These are phyloP conservation scores for Ormyrus pomaceus DNA, from an alignment of 2,888 invertebrate genomes.

Conservation along the genomic window DNA sequence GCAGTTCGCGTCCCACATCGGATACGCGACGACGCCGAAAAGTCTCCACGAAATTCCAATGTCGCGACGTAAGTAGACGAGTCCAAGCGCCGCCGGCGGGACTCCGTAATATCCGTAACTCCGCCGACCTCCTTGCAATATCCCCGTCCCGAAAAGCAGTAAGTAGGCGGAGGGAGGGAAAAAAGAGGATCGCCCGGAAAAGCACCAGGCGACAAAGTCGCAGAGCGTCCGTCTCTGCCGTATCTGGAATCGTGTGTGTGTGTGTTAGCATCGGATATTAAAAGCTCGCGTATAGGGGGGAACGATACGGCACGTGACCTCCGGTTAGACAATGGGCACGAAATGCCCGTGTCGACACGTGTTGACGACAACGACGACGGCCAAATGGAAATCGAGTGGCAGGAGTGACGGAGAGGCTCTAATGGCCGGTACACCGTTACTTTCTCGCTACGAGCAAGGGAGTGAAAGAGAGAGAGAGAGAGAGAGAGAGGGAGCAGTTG, in stretches of 20 bases:
- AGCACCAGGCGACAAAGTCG: background rate
- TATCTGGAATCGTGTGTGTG: too few relatives aligned
- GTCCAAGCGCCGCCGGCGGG: conserved; percentile 7
- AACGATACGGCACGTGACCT: conserved; percentile 67
- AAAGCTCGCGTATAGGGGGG: conserved; percentile 54
- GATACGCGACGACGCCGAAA: conserved; percentile 18
- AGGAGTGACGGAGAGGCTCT: conserved; percentile 32
- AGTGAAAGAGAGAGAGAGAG: background rate
- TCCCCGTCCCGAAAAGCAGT: background rate
- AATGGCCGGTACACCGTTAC: conserved; percentile 30
- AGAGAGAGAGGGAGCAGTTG: too few relatives aligned
- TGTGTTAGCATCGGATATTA: conserved; percentile 61
- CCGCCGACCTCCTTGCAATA: background rate
- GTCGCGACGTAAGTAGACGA: conserved; percentile 19
- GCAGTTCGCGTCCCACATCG: background rate
- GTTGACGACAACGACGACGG: conserved; percentile 51
- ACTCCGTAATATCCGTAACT: background rate
- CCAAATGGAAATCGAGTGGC: conserved; percentile 49
- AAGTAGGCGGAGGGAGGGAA: background rate
- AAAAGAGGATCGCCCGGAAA: background rate
- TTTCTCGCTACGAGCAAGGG: background rate
- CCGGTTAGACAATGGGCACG: conserved; percentile 65
- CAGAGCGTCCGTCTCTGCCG: too few relatives aligned
- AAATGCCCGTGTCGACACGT: conserved; percentile 69
- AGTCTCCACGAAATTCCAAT: conserved; percentile 31